phyloP scores from a whole-genome alignment of 2,797 vertebrate genomes.

The Microcaecilia unicolor region DNA sequence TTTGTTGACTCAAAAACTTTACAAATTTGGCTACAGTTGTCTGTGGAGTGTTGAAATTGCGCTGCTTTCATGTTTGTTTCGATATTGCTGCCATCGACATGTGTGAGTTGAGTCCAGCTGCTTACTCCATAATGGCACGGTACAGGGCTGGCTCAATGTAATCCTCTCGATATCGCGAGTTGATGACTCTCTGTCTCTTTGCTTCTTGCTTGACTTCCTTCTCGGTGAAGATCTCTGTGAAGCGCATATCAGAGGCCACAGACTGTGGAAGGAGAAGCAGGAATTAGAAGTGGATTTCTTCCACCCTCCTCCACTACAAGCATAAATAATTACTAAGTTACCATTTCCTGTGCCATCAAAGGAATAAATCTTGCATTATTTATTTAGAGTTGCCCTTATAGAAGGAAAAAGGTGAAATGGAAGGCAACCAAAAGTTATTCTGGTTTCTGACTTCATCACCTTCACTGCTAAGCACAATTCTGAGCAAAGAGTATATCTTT shows the following conservation, averaged over 20 bases:
- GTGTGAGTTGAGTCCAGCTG: neutral
- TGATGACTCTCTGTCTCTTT: slow-evolving; percentile 91
- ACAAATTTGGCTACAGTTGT: neutral
- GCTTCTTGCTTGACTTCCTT: slow-evolving; percentile 82
- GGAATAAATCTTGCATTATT: no score
- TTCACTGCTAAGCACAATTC: no score
- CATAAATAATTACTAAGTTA: no score
- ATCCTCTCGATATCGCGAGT: slow-evolving; percentile 91
- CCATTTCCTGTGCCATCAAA: no score
- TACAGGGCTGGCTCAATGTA: slow-evolving; percentile 90
- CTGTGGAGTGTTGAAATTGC: neutral
- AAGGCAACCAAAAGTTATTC: no score
- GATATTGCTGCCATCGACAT: no score
- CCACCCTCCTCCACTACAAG: no score
- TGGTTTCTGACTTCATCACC: no score
- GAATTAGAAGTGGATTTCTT: slow-evolving; percentile 1
- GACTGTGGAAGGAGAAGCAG: slow-evolving; percentile 53
- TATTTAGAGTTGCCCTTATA: no score
- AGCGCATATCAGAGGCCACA: slow-evolving; percentile 95
- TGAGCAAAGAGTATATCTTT: no score
- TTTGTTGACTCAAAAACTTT: neutral
- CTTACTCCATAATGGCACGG: slow-evolving; percentile 91
- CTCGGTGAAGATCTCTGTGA: slow-evolving; percentile 86
- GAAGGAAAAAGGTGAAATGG: no score
- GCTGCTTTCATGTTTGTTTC: neutral